Evolutionary conservation across 1,140 invertebrate genomes (phyloP), one percentile per base, ranked within the genome.

Genomic region (Phenacoccus solenopsis): DNA sequence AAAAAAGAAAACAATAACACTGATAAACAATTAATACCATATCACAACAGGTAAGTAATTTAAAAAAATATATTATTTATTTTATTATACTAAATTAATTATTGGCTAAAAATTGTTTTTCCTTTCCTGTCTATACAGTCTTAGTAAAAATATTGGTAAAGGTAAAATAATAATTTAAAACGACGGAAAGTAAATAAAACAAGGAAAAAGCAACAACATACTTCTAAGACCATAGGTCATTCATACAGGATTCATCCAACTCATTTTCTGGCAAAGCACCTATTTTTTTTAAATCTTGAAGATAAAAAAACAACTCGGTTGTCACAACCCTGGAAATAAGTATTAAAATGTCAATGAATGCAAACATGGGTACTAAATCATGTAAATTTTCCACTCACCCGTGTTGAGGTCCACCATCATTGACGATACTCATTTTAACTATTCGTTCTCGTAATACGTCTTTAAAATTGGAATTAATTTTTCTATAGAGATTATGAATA

Each of bases 391-490:
- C 20, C 5, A 72, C 78, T 80, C 78, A 87, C 86, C 94, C 95
- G 79, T 98, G 94, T 77, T 96, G 91, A 0, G 96, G 94, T 30
- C 94, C 94, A 56, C 94, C 95, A 81, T 98, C 93, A 75, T 94
- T 96, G 24, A 88, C 86, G 72, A 98, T 92, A 77, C 93, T 93
- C 80, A 96, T 87, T 78, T 88, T 89, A 0, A 85, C 75, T 70
- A 98, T 79, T 75, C 95, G 91, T 74, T 94, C 86, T 77, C 88
- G 82, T 72, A 98, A 80, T 75, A 90, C 87, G 72, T 87, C 86
- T 80, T 96, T 96, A 74, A 98, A 95, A 70, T 88, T 88, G 73
- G 84, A 84, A 80, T 97, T 91, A 22, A 97, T 88, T 75, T 86
- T 86, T 70, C 86, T 84, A 78, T 96, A 96, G 67, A 98, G 86